phyloP scores from a whole-genome alignment of 2,888 invertebrate species.

The Dione vanillae region DNA sequence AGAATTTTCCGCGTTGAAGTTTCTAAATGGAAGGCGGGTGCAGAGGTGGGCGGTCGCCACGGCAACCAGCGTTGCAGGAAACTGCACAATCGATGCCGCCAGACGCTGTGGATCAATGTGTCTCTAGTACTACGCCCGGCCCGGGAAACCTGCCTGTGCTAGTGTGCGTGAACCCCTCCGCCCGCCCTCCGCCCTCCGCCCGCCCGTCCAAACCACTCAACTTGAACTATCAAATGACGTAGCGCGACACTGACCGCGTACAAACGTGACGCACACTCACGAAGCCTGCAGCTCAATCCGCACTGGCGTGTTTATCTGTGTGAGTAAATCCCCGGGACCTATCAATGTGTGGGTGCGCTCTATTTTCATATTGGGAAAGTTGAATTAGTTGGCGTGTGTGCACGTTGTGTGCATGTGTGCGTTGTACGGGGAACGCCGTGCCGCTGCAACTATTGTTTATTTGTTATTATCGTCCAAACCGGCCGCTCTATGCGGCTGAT shows the following conservation, averaged over 20 bases:
- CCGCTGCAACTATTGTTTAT: slow-evolving; percentile 67
- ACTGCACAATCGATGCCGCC: slow-evolving; percentile 84
- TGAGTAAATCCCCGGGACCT: slow-evolving; percentile 53
- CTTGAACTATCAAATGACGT: slow-evolving; percentile 57
- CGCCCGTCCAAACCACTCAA: slow-evolving; percentile 57
- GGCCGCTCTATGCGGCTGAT: slow-evolving; percentile 25
- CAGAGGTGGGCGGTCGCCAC: slow-evolving; percentile 71
- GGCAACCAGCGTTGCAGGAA: slow-evolving; percentile 80
- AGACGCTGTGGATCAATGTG: slow-evolving; percentile 84
- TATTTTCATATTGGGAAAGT: slow-evolving; percentile 72
- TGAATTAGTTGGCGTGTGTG: slow-evolving; percentile 77
- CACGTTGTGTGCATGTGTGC: slow-evolving; percentile 57
- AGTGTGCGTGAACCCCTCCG: slow-evolving; percentile 59
- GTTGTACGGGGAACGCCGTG: slow-evolving; percentile 63
- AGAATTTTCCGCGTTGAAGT: slow-evolving; percentile 59
- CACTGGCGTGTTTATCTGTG: slow-evolving; percentile 55
- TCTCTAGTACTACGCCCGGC: slow-evolving; percentile 83
- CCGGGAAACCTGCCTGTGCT: slow-evolving; percentile 71
- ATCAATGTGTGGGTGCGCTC: slow-evolving; percentile 65
- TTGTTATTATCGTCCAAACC: slow-evolving; percentile 72
- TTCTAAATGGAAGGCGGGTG: slow-evolving; percentile 65
- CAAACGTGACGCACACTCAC: slow-evolving; percentile 47
- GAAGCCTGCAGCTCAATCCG: slow-evolving; percentile 58
- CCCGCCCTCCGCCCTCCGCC: slow-evolving; percentile 52
- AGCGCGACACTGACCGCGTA: slow-evolving; percentile 44